phyloP scores from a whole-genome alignment of 2,797 vertebrate species.

The Rhynchotus rufescens region DNA sequence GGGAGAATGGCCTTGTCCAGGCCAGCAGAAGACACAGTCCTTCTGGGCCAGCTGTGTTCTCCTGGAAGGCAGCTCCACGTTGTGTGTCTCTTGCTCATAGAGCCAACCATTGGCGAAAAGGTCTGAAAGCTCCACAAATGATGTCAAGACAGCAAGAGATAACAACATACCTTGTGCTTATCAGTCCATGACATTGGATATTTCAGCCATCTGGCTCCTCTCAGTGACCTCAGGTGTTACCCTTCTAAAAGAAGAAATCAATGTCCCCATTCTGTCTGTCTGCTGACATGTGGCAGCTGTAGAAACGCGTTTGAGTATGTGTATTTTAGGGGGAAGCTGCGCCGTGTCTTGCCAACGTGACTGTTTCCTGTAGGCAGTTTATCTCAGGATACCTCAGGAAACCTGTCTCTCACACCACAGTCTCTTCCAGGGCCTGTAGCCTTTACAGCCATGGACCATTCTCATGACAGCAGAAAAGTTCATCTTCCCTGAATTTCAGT shows the following conservation, averaged over 20 bases:
- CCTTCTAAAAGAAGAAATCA: background rate
- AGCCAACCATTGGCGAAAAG: background rate
- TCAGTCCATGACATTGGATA: background rate
- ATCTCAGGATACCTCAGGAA: background rate
- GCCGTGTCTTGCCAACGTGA: background rate
- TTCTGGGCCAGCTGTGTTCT: background rate
- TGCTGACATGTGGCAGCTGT: background rate
- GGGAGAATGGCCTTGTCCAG: background rate
- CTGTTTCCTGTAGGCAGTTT: background rate
- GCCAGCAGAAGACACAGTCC: accelerated
- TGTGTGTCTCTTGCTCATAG: background rate
- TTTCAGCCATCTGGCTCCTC: background rate
- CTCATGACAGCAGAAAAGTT: background rate
- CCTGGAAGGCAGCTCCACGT: background rate
- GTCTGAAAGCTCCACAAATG: background rate
- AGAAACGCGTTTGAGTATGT: background rate
- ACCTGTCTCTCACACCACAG: background rate
- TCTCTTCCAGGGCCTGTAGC: background rate
- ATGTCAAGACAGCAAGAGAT: background rate
- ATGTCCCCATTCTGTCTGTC: background rate
- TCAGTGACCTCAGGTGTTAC: background rate
- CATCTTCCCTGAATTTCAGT: background rate
- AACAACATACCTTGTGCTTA: background rate
- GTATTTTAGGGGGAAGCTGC: background rate
- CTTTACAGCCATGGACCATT: background rate